Conservation (phyloP, 2,797 vertebrate species). For the Sebastes matsubarae region DNA sequence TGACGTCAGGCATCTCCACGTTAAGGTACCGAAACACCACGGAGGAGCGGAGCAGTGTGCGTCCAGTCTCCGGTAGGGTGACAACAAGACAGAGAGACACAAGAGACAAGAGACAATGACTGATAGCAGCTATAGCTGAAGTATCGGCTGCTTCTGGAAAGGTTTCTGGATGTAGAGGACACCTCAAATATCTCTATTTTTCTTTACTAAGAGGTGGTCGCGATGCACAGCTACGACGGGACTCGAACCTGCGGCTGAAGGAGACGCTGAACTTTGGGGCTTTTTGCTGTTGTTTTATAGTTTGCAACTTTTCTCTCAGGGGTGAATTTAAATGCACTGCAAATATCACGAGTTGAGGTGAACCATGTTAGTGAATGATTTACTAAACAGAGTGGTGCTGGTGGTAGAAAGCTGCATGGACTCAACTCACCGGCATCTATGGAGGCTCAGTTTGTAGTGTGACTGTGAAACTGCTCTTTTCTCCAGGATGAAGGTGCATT, state of each 20-base stretch:
- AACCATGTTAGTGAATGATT: not conserved
- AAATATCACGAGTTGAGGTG: not conserved
- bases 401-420: not conserved
- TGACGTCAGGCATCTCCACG: conserved; percentile 4
- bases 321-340: not conserved
- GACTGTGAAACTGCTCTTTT: not conserved
- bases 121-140: not conserved
- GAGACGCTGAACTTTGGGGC: conserved; percentile 45
- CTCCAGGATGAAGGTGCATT: not conserved
- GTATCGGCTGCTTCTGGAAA: not conserved
- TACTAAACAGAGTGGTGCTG: not conserved
- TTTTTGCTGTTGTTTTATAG: not conserved
- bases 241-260: conserved; percentile 4
- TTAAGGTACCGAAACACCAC: conserved; percentile 21
- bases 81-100: not conserved
- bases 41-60: not conserved
- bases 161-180: conserved; percentile 19
- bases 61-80: conserved; percentile 32
- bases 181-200: not conserved
- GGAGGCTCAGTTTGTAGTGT: not conserved
- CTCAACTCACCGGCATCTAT: not conserved
- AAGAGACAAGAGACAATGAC: conserved; percentile 3
- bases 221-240: not conserved
- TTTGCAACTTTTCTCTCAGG: conserved; percentile 47
- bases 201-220: conserved; percentile 14